Conservation (phyloP, 2,113 vertebrate genomes). For the Octodon degus region DNA sequence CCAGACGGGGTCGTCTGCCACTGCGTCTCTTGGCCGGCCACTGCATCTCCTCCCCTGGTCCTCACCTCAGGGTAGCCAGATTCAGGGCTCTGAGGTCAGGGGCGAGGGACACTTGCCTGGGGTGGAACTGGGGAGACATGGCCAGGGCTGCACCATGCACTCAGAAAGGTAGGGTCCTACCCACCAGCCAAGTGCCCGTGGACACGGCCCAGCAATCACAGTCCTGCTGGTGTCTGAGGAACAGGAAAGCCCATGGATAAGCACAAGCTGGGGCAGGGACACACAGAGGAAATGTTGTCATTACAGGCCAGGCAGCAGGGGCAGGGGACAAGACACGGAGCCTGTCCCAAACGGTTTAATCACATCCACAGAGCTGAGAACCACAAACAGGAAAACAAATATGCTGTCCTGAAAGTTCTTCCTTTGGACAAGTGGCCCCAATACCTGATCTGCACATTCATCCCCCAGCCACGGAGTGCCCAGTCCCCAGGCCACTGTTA, state of each 20-base stretch:
- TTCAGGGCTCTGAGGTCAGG: not conserved
- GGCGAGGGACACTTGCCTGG: not conserved
- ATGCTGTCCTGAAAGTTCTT: not conserved
- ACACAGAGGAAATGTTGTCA: not conserved
- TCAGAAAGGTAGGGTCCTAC: accelerated
- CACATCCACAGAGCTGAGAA: not conserved
- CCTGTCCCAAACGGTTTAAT: too few relatives aligned
- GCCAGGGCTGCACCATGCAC: not conserved
- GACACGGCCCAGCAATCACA: not conserved
- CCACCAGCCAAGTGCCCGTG: accelerated
- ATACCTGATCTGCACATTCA: accelerated
- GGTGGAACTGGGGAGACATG: not conserved
- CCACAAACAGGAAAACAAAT: not conserved
- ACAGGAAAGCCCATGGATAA: accelerated
- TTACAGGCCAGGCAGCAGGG: accelerated
- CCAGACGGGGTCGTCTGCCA: too few relatives aligned
- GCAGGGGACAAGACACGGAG: too few relatives aligned
- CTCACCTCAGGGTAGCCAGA: not conserved
- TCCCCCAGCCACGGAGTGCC: not conserved
- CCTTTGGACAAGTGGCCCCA: not conserved
- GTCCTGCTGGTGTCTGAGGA: accelerated
- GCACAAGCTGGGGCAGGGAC: accelerated
- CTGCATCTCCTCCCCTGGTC: not conserved
- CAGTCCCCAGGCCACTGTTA: not conserved
- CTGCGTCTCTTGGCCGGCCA: not conserved